Base-by-base conservation (phyloP, 1,140 invertebrate genomes). In the Ceratosolen fusciceps region DNA sequence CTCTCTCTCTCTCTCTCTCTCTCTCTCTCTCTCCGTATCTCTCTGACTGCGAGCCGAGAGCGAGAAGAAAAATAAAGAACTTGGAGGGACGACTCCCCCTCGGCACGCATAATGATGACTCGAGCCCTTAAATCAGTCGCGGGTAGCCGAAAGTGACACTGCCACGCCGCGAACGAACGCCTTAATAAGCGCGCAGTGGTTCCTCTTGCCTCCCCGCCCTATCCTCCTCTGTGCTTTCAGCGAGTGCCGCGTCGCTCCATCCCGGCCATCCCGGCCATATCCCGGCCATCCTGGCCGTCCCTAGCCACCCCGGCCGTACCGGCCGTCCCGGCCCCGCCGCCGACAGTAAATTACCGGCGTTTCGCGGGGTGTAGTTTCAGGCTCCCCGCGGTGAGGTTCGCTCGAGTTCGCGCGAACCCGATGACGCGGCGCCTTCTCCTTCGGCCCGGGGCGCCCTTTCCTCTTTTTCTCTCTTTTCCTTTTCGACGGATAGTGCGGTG, bases 141-240 rank as follows among this genome's bases (percentile, higher is more conserved):
- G 34, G 70, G 83, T 85, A 83, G 79, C 82, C 83, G 62, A 82
- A 80, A 86, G 84, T 85, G 83, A 86, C 86, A 85, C 82, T 83
- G 77, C 79, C 78, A 56, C 8, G 68, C 68, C 75, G 82, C 65
- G 78, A 73, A 81, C 65, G 78, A 73, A 75, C 65, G 72, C 78
- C 72, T 86, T 87, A 87, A 87, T 87, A 85, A 87, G 85, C 83
- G 84, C 78, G 71, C 79, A 19, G 67, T 31, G 24, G 54, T 52
- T 19, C 19, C 49, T 43, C 39, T 43, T 12, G 5, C 39, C 39
- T 70, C 54, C 34, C n/a, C n/a, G n/a, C n/a, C n/a, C n/a, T n/a
- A n/a, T n/a, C n/a, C n/a, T n/a, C n/a, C n/a, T n/a, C n/a, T n/a
- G n/a, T n/a, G n/a, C n/a, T n/a, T n/a, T n/a, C n/a, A n/a, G n/a